phyloP scores from a whole-genome alignment of 2,888 invertebrate species.

The Fabriciana adippe region DNA sequence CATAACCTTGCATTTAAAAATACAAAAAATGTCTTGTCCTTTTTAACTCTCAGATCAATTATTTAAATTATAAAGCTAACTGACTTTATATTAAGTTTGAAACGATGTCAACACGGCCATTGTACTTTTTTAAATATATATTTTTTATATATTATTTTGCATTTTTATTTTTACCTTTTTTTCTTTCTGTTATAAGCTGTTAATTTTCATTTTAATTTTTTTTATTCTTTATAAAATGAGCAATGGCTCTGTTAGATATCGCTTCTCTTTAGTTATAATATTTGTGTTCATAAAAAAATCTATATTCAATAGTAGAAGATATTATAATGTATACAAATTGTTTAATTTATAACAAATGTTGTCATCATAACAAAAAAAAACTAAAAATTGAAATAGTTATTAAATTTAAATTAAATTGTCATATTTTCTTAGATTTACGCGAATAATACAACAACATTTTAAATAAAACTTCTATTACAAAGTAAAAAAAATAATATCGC shows the following conservation, averaged over 20 bases:
- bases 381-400: too few relatives aligned
- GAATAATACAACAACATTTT: background rate
- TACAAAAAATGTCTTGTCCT: too few relatives aligned
- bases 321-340: too few relatives aligned
- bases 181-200: background rate
- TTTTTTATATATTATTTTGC: slow-evolving; percentile 54
- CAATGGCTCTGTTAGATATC: slow-evolving; percentile 62
- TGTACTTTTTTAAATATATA: slow-evolving; percentile 69
- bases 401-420: too few relatives aligned
- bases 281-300: background rate
- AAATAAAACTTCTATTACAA: background rate
- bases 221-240: slow-evolving; percentile 46
- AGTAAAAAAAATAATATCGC: background rate
- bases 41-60: background rate
- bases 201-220: slow-evolving; percentile 3
- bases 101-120: slow-evolving; percentile 66
- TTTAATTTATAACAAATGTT: too few relatives aligned
- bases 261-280: slow-evolving; percentile 14
- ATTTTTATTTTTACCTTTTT: slow-evolving; percentile 63
- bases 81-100: slow-evolving; percentile 17
- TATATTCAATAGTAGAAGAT: too few relatives aligned
- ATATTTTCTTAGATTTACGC: too few relatives aligned
- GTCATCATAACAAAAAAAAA: too few relatives aligned
- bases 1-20: too few relatives aligned
- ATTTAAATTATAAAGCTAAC: background rate